These are phyloP conservation scores for Nannospalax galili DNA, from an alignment of 2,113 vertebrate genomes.

Conservation along the genomic window DNA sequence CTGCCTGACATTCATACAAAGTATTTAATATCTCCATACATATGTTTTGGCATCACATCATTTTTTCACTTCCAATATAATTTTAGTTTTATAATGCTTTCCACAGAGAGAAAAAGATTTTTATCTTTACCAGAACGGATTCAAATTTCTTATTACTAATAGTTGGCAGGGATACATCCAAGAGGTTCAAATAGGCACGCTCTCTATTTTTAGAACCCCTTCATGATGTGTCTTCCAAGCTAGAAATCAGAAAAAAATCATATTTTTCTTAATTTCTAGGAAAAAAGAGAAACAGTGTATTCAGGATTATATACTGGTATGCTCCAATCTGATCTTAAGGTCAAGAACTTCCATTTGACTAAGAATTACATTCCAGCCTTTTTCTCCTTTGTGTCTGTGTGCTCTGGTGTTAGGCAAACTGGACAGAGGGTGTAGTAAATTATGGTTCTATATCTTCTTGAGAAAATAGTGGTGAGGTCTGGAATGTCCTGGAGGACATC, in stretches of 20 bases:
- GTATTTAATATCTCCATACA: neutral
- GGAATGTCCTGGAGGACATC: neutral
- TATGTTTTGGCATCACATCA: neutral
- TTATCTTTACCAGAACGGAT: neutral
- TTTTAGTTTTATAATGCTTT: neutral
- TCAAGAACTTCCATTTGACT: too few species aligned
- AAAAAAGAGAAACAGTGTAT: neutral
- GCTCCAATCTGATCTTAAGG: too few species aligned
- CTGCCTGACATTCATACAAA: neutral
- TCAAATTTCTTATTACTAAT: neutral
- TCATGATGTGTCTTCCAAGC: neutral
- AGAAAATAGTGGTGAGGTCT: neutral
- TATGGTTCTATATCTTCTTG: accelerated
- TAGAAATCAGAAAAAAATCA: neutral
- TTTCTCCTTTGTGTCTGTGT: neutral
- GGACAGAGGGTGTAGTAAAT: accelerated
- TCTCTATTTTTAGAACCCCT: neutral
- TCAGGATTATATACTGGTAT: neutral
- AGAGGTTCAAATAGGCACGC: neutral
- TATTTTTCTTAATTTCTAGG: neutral
- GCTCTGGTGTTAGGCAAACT: neutral
- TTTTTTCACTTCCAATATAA: neutral
- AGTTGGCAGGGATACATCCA: neutral
- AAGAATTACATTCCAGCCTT: neutral
- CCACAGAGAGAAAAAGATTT: neutral